Evolutionary conservation across 2,888 invertebrate genomes (phyloP).

Genomic region (Mesochorus sp.): DNA sequence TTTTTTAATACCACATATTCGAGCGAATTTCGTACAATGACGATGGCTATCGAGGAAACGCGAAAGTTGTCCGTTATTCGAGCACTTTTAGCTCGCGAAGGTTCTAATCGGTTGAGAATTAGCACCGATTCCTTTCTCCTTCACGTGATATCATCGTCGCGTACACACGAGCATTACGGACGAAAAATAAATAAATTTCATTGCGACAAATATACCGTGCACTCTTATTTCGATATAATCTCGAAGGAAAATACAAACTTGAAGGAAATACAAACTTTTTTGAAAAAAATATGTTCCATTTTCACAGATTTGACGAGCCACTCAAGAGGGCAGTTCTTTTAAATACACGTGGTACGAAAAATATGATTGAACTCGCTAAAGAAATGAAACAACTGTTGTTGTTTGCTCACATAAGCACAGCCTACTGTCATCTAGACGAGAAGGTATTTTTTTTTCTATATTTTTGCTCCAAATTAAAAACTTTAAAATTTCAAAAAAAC

Average conservation of each 20-base stretch:
- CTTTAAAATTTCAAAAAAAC: too few relatives aligned
- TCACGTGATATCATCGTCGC: slow-evolving; percentile 6
- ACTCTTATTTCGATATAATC: slow-evolving; percentile 2
- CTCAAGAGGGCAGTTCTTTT: slow-evolving; percentile 94
- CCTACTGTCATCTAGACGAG: slow-evolving; percentile 91
- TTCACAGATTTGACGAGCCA: slow-evolving; percentile 95
- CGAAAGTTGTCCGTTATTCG: slow-evolving; percentile 32
- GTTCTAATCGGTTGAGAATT: slow-evolving; percentile 38
- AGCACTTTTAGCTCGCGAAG: slow-evolving; percentile 11
- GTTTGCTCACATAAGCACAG: slow-evolving; percentile 92
- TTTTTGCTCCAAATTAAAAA: not conserved
- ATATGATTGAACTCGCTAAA: slow-evolving; percentile 92
- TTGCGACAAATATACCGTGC: not conserved
- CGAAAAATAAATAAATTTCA: slow-evolving; percentile 3
- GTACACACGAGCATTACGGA: slow-evolving; percentile 1
- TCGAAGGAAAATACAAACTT: not conserved
- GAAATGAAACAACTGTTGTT: slow-evolving; percentile 88
- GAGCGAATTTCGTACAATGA: not conserved
- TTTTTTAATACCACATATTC: not conserved
- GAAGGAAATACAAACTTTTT: slow-evolving; percentile 78
- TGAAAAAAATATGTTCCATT: slow-evolving; percentile 81
- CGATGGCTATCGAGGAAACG: not conserved
- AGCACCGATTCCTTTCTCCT: slow-evolving; percentile 41
- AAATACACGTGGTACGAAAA: slow-evolving; percentile 95
- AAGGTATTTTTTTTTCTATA: slow-evolving; percentile 70